Percentiles rank a stretch among this genome's conserved stretches.
Evolutionary conservation across 2,888 invertebrate species (phyloP).

Genomic region (Notodonta ziczac): DNA sequence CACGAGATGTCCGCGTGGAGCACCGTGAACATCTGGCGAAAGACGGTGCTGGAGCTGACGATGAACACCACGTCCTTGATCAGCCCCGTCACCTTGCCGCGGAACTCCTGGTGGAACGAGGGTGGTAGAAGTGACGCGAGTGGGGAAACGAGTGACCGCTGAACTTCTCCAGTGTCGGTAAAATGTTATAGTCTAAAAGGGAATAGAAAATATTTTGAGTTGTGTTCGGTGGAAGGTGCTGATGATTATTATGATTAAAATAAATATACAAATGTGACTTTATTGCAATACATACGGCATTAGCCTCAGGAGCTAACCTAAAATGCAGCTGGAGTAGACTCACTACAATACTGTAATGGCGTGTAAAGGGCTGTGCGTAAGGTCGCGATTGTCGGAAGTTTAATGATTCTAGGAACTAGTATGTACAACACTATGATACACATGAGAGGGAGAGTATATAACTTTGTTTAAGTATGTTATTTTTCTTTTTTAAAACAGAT

Average conservation of each 20-base stretch:
- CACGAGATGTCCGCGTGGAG: constrained; percentile 92
- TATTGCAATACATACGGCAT: neutral
- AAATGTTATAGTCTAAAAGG: constrained; percentile 8
- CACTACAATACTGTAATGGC: too few relatives aligned
- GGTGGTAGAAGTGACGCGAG: constrained; percentile 3
- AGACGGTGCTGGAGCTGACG: constrained; percentile 96
- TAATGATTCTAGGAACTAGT: too few relatives aligned
- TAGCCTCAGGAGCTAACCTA: too few relatives aligned
- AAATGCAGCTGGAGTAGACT: too few relatives aligned
- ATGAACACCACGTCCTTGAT: constrained; percentile 99
- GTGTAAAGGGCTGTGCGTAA: too few relatives aligned
- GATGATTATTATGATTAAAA: neutral
- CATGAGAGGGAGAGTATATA: too few relatives aligned
- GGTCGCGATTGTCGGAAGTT: too few relatives aligned
- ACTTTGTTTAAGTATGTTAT: too few relatives aligned
- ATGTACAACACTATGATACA: too few relatives aligned
- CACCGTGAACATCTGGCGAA: constrained; percentile 94
- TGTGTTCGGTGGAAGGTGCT: constrained; percentile 3
- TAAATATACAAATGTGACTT: neutral
- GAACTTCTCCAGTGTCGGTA: constrained; percentile 1
- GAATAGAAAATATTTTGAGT: constrained; percentile 7
- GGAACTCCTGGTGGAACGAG: constrained; percentile 85
- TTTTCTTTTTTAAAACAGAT: too few relatives aligned
- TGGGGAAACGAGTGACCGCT: constrained; percentile 4
- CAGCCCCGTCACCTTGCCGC: constrained; percentile 94